These are phyloP conservation scores for Calameuta idolon DNA, from an alignment of 2,888 invertebrate species.

Conservation along the genomic window DNA sequence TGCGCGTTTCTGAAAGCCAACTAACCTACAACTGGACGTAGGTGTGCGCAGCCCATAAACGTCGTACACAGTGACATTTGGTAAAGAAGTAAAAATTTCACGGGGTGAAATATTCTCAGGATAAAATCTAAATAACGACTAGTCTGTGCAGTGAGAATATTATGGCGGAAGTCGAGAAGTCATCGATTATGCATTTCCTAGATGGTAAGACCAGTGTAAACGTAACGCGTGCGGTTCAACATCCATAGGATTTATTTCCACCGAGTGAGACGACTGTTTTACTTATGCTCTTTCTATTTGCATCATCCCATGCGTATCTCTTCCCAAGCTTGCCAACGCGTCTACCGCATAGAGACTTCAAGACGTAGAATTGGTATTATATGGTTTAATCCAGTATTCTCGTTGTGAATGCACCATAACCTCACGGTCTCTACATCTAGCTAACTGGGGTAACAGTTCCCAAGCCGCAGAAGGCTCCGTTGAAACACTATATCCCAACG, in stretches of 20 bases:
- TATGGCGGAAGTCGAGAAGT: background rate
- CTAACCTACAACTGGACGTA: background rate
- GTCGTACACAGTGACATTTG: background rate
- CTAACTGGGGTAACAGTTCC: conserved; percentile 57
- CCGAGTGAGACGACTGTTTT: background rate
- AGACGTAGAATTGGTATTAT: background rate
- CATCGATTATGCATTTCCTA: background rate
- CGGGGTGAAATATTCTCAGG: background rate
- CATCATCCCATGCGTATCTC: background rate
- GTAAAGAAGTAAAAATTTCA: background rate
- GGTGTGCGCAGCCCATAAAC: background rate
- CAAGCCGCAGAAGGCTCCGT: conserved; percentile 34
- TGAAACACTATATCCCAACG: conserved; percentile 7
- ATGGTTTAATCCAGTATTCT: background rate
- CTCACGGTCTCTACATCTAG: conserved; percentile 49
- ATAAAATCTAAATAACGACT: background rate
- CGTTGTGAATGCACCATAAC: conserved; percentile 50
- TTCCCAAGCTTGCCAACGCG: background rate
- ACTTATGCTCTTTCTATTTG: background rate
- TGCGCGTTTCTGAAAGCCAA: background rate
- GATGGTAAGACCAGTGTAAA: background rate
- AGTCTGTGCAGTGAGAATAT: background rate
- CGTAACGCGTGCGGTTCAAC: background rate
- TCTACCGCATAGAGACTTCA: background rate
- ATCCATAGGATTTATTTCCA: background rate